A percentile compares a stretch with the other conserved stretches of the same genome.
phyloP scores from a whole-genome alignment of 2,888 invertebrate genomes.

The Lepetodrilus schrolli region DNA sequence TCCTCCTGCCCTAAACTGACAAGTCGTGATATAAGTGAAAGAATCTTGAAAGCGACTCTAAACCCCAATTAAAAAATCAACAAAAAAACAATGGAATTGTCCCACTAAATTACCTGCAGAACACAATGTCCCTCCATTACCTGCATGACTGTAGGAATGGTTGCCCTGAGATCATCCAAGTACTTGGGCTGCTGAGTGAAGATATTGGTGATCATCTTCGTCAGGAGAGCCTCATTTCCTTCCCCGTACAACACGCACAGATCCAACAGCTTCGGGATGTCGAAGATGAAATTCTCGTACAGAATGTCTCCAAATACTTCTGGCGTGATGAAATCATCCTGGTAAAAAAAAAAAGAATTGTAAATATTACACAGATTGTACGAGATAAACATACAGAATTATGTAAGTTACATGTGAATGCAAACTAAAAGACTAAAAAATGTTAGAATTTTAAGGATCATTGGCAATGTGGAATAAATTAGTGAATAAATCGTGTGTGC shows the following conservation, averaged over 20 bases:
- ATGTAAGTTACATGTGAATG: no score
- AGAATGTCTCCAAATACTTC: slow-evolving; percentile 82
- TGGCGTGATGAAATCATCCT: slow-evolving; percentile 79
- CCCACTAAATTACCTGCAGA: no score
- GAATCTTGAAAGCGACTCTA: no score
- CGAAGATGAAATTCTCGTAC: slow-evolving; percentile 87
- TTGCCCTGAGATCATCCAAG: slow-evolving; percentile 78
- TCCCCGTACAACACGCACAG: slow-evolving; percentile 84
- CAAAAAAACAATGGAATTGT: background rate
- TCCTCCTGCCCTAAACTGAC: no score
- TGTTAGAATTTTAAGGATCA: no score
- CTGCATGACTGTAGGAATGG: slow-evolving; percentile 69
- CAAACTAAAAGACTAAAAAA: no score
- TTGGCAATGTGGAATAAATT: no score
- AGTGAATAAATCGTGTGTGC: no score
- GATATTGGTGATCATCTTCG: slow-evolving; percentile 81
- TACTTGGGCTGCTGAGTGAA: slow-evolving; percentile 83
- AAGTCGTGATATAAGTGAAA: no score
- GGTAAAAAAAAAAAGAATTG: slow-evolving; percentile 28
- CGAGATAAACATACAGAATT: no score
- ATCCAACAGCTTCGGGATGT: slow-evolving; percentile 88
- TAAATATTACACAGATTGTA: background rate
- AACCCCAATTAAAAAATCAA: no score
- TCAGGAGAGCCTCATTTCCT: slow-evolving; percentile 80
- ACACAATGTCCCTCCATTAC: slow-evolving; percentile 61